These are phyloP conservation scores for Apostichopus japonicus DNA, from an alignment of 35 echinoderm and acorn worm species.

Conservation along the genomic window DNA sequence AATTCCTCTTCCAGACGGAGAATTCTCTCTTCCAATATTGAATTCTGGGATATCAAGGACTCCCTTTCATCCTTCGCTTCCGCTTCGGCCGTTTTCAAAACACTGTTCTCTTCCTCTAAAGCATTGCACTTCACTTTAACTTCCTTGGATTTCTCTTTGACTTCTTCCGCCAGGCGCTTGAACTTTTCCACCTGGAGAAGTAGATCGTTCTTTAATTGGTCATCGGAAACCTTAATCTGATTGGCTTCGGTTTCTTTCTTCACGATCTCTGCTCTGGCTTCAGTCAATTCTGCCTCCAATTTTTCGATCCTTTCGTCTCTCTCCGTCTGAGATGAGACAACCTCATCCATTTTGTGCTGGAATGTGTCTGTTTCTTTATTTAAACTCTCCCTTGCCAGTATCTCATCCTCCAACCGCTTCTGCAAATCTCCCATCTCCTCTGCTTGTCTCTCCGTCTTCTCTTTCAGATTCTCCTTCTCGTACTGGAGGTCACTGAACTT, in stretches of 20 bases:
- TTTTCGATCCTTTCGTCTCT: conserved; percentile 58
- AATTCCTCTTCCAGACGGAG: conserved; percentile 37
- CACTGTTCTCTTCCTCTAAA: background rate
- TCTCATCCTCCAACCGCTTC: background rate
- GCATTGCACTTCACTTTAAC: background rate
- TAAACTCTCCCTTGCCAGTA: background rate
- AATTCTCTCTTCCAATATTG: conserved; percentile 71
- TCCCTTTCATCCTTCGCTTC: background rate
- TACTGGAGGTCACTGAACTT: background rate
- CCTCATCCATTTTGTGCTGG: background rate
- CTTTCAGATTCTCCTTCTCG: background rate
- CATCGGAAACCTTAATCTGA: conserved; percentile 56
- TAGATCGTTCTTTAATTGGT: conserved; percentile 77
- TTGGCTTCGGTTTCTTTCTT: conserved; percentile 56
- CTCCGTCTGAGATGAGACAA: background rate
- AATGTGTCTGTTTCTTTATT: background rate
- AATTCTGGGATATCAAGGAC: background rate
- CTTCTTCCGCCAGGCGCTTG: conserved; percentile 71
- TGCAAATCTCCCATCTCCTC: background rate
- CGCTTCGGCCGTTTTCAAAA: background rate
- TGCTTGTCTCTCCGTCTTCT: background rate
- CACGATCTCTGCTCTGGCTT: conserved; percentile 29
- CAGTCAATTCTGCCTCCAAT: conserved; percentile 42
- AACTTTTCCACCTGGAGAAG: conserved; percentile 68
- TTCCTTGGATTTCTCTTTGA: conserved; percentile 62